Evolutionary conservation across 2,797 vertebrate species (phyloP).

Genomic region (Sebastes taczanowskii): DNA sequence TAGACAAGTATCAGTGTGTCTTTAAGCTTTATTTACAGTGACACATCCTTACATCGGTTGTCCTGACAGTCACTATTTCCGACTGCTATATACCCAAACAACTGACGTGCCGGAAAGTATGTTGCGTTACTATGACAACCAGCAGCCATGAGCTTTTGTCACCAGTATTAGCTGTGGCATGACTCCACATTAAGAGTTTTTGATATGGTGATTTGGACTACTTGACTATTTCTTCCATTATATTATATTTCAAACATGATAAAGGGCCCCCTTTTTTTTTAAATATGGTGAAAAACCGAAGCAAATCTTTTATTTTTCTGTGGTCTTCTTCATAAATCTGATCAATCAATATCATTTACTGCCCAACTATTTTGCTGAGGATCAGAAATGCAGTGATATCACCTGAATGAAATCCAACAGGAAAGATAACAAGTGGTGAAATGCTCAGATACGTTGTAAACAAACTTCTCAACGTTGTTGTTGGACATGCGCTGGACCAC

Average conservation of each 20-base stretch:
- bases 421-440: not conserved
- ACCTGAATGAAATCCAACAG: too few relatives aligned
- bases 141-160: not conserved
- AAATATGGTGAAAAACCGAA: not conserved
- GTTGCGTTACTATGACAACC: not conserved
- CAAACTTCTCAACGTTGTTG: not conserved
- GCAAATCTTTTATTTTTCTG: not conserved
- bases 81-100: not conserved
- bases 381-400: too few relatives aligned
- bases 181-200: too few relatives aligned
- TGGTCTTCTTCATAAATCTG: fast-evolving
- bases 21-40: not conserved
- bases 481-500: not conserved
- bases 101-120: not conserved
- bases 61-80: not conserved
- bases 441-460: not conserved
- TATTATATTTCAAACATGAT: fast-evolving
- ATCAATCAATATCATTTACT: not conserved
- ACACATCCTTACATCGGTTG: not conserved
- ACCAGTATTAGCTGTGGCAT: not conserved
- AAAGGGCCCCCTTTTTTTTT: not conserved
- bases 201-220: too few relatives aligned
- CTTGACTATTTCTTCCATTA: too few relatives aligned
- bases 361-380: not conserved
- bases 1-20: not conserved